These are phyloP conservation scores for Crematogaster levior DNA, from an alignment of 2,888 invertebrate genomes.

Conservation along the genomic window DNA sequence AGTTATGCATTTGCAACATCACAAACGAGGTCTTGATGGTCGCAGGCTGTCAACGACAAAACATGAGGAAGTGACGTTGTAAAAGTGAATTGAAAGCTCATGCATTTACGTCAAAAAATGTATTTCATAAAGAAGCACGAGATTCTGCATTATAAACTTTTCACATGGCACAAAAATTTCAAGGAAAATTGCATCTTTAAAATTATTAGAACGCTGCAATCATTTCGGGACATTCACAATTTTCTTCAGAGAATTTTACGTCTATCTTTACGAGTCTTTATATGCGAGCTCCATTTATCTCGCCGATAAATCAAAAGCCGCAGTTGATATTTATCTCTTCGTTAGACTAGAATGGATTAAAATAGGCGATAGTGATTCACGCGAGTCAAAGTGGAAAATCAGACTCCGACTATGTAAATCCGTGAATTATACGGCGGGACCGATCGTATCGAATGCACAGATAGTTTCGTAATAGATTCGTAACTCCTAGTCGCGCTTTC, in stretches of 20 bases:
- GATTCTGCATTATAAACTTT: not conserved
- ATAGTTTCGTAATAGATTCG: conserved; percentile 56
- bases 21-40: conserved; percentile 49
- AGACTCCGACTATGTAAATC: conserved; percentile 51
- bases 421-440: conserved; percentile 49
- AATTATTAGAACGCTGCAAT: not conserved
- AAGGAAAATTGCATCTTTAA: not conserved
- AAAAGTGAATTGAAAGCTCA: conserved; percentile 41
- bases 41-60: conserved; percentile 25
- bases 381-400: conserved; percentile 48
- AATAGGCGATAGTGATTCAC: conserved; percentile 42
- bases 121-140: not conserved
- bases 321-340: not conserved
- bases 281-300: not conserved
- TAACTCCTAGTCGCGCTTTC: conserved; percentile 53
- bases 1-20: conserved; percentile 42
- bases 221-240: not conserved
- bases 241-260: not conserved
- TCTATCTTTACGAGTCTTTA: too few species aligned
- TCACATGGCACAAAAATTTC: not conserved
- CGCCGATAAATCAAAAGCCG: conserved; percentile 2
- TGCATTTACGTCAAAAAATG: not conserved
- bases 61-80: conserved; percentile 28
- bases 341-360: conserved; percentile 9
- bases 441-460: conserved; percentile 50